Evolutionary conservation across 2,888 invertebrate species (phyloP), one percentile per base, ranked within the genome.

Genomic region (Drosophila neoperkinsi): DNA sequence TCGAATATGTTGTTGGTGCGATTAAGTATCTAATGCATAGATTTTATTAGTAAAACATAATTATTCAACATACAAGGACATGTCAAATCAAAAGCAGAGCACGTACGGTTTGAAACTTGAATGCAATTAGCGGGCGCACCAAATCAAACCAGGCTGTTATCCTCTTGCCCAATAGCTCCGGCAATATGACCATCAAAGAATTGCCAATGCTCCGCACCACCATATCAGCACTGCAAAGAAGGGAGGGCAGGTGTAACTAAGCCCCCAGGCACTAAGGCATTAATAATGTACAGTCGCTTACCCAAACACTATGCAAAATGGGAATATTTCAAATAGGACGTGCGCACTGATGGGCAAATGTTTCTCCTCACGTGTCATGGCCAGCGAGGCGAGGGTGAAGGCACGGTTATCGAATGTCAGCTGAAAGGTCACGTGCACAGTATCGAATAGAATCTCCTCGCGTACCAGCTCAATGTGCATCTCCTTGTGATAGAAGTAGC

Each of bases 1-100:
- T 99, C 99, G 94, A 99, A 99, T 81, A 99, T 98, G 92, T 99
- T 99, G 94, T 99, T 99, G 3, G 98, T 98, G 82, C 99, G 96
- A 91, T 98, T 97, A 77, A 98, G 94, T 89, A 99, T 98, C 99
- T 99, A 92, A 56, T 5, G 28, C 18, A 34, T 4, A 10, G 0
- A 60, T n/a, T 11, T 31, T 31, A 52, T 51, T 34, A n/a, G 16
- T 11, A 11, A 9, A 33, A 33, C 6, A 28, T 52, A 61, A n/a
- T 34, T 59, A 31, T 5, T 9, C 9, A 1, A 34, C 34, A 21
- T 21, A 31, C 2, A 9, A 16, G 13, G 21, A 9, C 10, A 21
- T 33, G 16, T 5, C 25, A 16, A n/a, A 6, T 5, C 25, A 16
- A n/a, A 6, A 41, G 16, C 30, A 3, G 25, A 18, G 16, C 51